Evolutionary conservation across 2,797 vertebrate genomes (phyloP).

Genomic region (Phalanger gymnotis): DNA sequence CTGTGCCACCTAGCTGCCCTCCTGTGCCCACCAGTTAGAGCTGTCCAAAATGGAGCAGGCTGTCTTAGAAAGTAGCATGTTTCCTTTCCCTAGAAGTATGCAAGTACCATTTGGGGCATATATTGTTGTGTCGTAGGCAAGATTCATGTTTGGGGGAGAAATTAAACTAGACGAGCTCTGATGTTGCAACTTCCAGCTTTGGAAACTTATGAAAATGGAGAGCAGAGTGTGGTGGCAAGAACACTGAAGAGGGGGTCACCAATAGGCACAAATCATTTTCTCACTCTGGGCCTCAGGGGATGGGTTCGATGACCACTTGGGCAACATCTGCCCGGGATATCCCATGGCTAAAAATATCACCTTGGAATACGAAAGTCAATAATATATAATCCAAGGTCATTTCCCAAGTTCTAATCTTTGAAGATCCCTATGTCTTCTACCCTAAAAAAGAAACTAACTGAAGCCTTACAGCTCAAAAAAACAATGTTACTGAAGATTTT

Average conservation of each 20-base stretch:
- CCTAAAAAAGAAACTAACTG: conserved; percentile 49
- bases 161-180: background rate
- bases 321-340: background rate
- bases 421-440: conserved; percentile 37
- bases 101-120: background rate
- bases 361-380: background rate
- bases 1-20: background rate
- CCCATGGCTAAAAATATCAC: background rate
- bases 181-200: background rate
- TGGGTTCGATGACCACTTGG: background rate
- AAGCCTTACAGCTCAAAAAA: conserved; percentile 54
- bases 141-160: background rate
- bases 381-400: background rate
- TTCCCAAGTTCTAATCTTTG: conserved; percentile 1
- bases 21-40: background rate
- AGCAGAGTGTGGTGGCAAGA: background rate
- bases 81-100: background rate
- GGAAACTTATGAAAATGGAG: background rate
- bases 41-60: background rate
- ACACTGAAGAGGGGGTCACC: background rate
- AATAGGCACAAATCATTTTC: background rate
- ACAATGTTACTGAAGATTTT: background rate
- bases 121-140: background rate
- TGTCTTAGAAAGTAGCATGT: background rate
- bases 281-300: background rate